Evolutionary conservation across 2,797 vertebrate species (phyloP).

Genomic region (Gambusia yucatana): DNA sequence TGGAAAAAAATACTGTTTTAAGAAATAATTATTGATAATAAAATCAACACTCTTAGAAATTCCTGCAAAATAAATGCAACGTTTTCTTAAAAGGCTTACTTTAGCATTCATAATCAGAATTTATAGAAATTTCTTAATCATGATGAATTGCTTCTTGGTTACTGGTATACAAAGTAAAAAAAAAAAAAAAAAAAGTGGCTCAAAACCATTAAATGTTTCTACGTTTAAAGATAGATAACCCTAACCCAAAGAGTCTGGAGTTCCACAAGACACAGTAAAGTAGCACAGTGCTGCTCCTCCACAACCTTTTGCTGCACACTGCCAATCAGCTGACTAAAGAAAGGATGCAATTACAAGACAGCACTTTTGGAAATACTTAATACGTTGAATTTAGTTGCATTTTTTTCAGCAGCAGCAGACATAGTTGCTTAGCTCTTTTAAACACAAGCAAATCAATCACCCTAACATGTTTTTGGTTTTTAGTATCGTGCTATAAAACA

Average conservation of each 20-base stretch:
- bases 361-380: neutral
- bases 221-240: neutral
- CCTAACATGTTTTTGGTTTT: neutral
- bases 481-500: neutral
- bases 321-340: neutral
- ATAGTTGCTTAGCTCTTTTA: neutral
- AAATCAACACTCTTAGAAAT: neutral
- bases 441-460: neutral
- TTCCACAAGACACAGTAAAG: neutral
- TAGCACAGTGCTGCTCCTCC: neutral
- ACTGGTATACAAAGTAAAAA: neutral
- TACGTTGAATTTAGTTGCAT: neutral
- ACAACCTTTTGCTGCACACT: neutral
- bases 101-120: neutral
- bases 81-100: neutral
- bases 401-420: neutral
- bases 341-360: neutral
- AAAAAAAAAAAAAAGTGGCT: neutral
- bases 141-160: neutral
- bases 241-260: neutral
- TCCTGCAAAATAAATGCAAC: neutral
- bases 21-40: neutral
- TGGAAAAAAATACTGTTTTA: neutral
- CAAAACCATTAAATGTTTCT: neutral
- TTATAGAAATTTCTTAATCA: neutral